These are phyloP conservation scores for Myrmophylax atrothorax DNA, from an alignment of 2,113 vertebrate genomes.

Conservation along the genomic window DNA sequence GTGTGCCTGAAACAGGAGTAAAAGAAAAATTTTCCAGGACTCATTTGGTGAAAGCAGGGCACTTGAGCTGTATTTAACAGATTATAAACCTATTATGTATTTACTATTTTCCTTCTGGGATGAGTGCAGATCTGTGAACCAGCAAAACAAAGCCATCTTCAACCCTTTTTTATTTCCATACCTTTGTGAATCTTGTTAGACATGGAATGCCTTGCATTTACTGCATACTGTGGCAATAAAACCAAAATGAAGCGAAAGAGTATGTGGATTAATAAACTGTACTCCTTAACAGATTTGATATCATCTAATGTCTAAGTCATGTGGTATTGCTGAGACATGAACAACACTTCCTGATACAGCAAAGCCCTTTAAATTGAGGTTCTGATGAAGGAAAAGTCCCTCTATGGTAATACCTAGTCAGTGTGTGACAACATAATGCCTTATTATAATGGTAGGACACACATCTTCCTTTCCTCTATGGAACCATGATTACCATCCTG, in stretches of 20 bases:
- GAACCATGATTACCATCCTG: neutral
- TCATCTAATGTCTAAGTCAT: conserved; percentile 13
- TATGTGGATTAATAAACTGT: conserved; percentile 38
- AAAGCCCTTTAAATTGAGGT: conserved; percentile 18
- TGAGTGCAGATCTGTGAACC: neutral
- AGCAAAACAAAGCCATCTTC: conserved; percentile 42
- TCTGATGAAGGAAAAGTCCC: conserved; percentile 19
- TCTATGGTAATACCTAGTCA: conserved; percentile 16
- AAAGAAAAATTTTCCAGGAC: neutral
- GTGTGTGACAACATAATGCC: conserved; percentile 9
- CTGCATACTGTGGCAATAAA: conserved; percentile 43
- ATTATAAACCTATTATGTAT: conserved; percentile 34
- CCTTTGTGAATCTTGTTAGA: conserved; percentile 33
- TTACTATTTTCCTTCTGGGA: neutral
- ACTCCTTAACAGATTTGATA: conserved; percentile 46
- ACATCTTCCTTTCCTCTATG: conserved; percentile 4
- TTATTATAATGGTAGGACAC: conserved; percentile 13
- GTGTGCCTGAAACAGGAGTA: neutral
- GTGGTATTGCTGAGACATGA: neutral
- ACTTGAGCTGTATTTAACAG: neutral
- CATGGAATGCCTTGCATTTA: conserved; percentile 28
- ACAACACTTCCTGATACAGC: neutral
- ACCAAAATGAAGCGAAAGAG: conserved; percentile 32
- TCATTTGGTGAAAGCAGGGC: neutral
- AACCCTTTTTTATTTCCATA: neutral